Evolutionary conservation across 2,888 invertebrate species (phyloP).

Genomic region (Ophion slaviceki): DNA sequence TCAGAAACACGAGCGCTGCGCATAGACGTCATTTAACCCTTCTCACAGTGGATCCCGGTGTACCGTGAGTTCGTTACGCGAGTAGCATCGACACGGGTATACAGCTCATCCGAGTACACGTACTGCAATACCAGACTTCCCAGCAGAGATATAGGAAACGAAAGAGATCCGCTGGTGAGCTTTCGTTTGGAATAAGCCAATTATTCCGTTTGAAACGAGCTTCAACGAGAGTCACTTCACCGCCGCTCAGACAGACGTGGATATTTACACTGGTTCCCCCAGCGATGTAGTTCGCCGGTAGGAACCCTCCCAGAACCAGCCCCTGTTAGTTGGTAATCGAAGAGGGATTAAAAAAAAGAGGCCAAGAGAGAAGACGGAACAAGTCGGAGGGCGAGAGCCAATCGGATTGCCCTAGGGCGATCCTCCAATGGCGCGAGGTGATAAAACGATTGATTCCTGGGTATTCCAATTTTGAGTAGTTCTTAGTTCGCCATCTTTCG

Average conservation of each 20-base stretch:
- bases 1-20: constrained; percentile 6
- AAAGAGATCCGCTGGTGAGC: constrained; percentile 47
- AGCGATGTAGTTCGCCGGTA: not conserved
- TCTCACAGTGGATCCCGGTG: not conserved
- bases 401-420: too few relatives aligned
- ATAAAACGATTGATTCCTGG: not conserved
- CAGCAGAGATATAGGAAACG: not conserved
- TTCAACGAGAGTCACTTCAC: constrained; percentile 68
- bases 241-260: constrained; percentile 61
- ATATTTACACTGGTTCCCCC: constrained; percentile 68
- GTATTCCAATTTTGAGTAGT: not conserved
- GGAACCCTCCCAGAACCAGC: not conserved
- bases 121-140: constrained; percentile 36
- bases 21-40: constrained; percentile 28
- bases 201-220: constrained; percentile 72
- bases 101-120: constrained; percentile 37
- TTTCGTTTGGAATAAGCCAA: constrained; percentile 71
- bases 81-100: constrained; percentile 34
- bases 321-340: constrained; percentile 6
- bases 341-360: not conserved
- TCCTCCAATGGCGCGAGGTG: too few relatives aligned
- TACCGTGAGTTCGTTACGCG: not conserved
- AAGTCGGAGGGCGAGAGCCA: too few relatives aligned
- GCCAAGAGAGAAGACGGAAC: not conserved
- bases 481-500: too few relatives aligned